Evolutionary conservation across 2,888 invertebrate species (phyloP), one percentile per base, ranked within the genome.

Genomic region (Blomia tropicalis): DNA sequence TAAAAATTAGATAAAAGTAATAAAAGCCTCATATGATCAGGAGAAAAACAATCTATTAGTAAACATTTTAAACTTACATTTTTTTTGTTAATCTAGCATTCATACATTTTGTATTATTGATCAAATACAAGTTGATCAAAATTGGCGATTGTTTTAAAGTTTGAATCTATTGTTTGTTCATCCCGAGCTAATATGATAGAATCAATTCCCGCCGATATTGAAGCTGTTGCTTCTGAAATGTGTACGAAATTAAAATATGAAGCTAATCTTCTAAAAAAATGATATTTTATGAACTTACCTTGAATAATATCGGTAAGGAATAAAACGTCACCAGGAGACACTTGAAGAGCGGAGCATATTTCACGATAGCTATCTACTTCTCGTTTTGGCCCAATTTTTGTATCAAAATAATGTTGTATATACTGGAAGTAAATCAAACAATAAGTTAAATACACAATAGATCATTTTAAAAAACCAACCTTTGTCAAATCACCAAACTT

Each of bases 301-400:
- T 81, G 81, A 2, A 81, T 76, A 69, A 86, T 77, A 73, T 95
- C 93, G 44, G 91, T 92, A 17, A 93, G 77, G 73, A 91, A 95
- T 19, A 92, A 71, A 54, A 90, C 79, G 65, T 85, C 81, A 7
- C 80, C 79, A 19, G 84, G 74, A 41, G 79, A 76, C 64, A 78
- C 77, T 58, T 77, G 78, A 47, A 91, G 79, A 69, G 82, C 78
- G 67, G 81, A 77, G 1, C 81, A 77, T 65, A 95, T 92, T 53
- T 81, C 82, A 60, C 76, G 77, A 73, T 93, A 95, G 69, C 91
- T 92, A 1, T 77, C 74, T 0, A 78, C 71, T 67, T 88, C 85
- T 66, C 82, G 82, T 73, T 95, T 95, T 31, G 79, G 73, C 0
- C 95, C 95, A 63, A 85, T 79, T 3, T 80, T 80, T 0, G 91